Conservation (phyloP, 2,797 vertebrate species). For the Ceryle rudis region DNA sequence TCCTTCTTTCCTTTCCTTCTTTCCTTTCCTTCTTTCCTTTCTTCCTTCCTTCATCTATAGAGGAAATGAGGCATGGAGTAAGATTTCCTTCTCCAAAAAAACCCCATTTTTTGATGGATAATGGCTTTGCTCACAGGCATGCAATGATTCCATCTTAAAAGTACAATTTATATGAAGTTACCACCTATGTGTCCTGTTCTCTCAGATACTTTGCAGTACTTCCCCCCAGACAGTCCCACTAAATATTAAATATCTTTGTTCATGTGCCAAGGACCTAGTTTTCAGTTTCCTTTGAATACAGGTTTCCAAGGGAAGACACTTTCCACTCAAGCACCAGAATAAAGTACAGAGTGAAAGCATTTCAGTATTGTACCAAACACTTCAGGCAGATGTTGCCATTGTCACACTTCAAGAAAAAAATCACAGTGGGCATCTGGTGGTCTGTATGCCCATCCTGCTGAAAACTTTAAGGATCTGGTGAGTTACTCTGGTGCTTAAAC, state of each 20-base stretch:
- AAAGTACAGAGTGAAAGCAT: neutral
- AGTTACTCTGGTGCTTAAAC: neutral
- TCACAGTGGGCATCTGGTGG: neutral
- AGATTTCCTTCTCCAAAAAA: neutral
- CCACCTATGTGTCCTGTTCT: neutral
- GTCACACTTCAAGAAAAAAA: neutral
- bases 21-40: too few relatives aligned
- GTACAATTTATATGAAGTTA: neutral
- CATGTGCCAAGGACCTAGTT: neutral
- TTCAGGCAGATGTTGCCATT: neutral
- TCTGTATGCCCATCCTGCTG: neutral
- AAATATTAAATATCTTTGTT: neutral
- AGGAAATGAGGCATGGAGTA: neutral
- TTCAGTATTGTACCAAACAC: neutral
- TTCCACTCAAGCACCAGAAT: neutral
- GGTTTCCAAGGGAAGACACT: neutral
- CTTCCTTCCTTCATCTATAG: too few relatives aligned
- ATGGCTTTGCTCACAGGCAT: neutral
- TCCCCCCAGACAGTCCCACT: accelerated
- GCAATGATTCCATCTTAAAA: neutral
- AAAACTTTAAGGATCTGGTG: neutral
- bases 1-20: too few relatives aligned
- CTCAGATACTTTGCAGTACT: neutral
- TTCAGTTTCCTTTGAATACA: neutral
- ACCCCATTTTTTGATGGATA: neutral